A percentile compares a stretch with the other conserved stretches of the same genome.
Evolutionary conservation across 2,888 invertebrate species (phyloP).

Genomic region (Euspilapteryx auroguttella): DNA sequence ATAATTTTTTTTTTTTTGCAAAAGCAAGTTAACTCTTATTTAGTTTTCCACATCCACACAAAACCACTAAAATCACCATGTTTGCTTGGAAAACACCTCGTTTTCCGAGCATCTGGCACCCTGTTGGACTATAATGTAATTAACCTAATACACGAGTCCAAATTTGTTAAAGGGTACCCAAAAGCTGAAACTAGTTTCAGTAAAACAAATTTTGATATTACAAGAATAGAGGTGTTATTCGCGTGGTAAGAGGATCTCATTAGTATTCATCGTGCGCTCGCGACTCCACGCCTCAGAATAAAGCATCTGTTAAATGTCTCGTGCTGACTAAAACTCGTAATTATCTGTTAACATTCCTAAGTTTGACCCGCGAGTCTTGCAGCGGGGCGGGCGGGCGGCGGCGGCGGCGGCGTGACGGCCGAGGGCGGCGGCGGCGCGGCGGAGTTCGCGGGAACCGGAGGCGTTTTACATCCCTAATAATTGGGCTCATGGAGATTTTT

Average conservation of each 20-base stretch:
- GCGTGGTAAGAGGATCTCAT: constrained; percentile 22
- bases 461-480: constrained; percentile 56
- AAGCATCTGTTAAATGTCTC: constrained; percentile 62
- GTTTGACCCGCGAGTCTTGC: constrained; percentile 58
- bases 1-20: too few species aligned
- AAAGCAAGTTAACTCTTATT: too few species aligned
- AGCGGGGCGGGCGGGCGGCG: constrained; percentile 16
- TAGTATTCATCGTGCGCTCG: constrained; percentile 57
- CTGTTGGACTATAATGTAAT: constrained; percentile 42
- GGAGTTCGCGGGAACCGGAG: constrained; percentile 37
- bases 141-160: constrained; percentile 56
- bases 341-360: constrained; percentile 61
- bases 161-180: constrained; percentile 52
- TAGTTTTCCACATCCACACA: too few species aligned
- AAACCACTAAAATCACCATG: too few species aligned
- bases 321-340: constrained; percentile 57
- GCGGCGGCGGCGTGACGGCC: constrained; percentile 9
- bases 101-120: constrained; percentile 27
- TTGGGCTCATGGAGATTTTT: constrained; percentile 55
- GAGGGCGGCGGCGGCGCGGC: constrained; percentile 14
- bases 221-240: neutral
- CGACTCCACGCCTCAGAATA: constrained; percentile 50
- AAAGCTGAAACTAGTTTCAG: constrained; percentile 18
- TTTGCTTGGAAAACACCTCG: too few species aligned
- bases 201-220: neutral